These are phyloP conservation scores for Tragopan temminckii DNA, from an alignment of 2,797 vertebrate genomes.

Conservation along the genomic window DNA sequence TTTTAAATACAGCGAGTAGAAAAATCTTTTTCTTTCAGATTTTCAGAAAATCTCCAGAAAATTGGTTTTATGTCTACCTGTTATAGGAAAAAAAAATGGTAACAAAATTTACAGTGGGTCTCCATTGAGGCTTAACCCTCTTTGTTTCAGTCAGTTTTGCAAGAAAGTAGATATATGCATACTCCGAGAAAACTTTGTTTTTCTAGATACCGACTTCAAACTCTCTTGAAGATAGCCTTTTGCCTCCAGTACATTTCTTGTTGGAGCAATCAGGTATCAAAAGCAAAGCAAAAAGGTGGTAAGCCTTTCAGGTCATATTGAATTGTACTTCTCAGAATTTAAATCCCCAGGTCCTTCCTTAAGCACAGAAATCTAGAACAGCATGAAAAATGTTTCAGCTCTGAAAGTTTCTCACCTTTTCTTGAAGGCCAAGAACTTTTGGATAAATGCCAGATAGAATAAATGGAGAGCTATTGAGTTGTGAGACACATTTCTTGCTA, in stretches of 20 bases:
- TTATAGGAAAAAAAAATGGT: background rate
- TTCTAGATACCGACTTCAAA: background rate
- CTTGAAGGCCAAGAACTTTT: background rate
- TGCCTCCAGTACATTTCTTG: background rate
- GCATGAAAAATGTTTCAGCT: background rate
- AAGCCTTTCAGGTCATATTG: background rate
- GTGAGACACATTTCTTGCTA: constrained; percentile 9
- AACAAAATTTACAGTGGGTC: background rate
- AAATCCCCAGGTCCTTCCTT: background rate
- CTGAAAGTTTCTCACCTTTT: background rate
- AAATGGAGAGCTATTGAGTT: background rate
- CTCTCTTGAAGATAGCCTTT: background rate
- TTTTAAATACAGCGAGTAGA: background rate
- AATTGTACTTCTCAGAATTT: background rate
- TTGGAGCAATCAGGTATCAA: background rate
- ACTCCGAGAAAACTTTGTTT: rapidly evolving
- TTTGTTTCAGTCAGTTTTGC: background rate
- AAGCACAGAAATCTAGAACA: background rate
- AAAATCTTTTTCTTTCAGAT: background rate
- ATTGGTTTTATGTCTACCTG: rapidly evolving
- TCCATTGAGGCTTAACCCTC: background rate
- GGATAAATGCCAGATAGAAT: background rate
- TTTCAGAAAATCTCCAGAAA: background rate
- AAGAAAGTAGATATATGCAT: background rate
- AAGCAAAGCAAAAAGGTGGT: background rate